Base-by-base conservation (phyloP, 2,888 invertebrate species). In the Synanthedon tipuliformis region DNA sequence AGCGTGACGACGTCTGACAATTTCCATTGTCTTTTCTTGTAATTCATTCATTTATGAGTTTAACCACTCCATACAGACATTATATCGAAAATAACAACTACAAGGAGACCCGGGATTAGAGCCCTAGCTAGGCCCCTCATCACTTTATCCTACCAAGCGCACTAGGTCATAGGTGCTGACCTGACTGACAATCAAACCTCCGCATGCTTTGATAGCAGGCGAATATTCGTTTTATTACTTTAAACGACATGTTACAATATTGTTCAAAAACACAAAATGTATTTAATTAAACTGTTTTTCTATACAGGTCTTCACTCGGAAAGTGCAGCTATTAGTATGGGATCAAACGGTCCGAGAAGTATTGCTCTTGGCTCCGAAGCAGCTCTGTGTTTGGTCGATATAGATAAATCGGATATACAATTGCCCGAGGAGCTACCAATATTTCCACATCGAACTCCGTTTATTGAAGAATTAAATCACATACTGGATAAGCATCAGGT, bases 341-440 rank as follows among this genome's bases (percentile, higher is more conserved):
- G 76, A 1, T 58, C 71, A 10, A 75, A 75, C 49, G 86, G 85
- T 0, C 76, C 81, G 1, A 63, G 86, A 3, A 90, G 89, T 62
- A 87, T 92, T 50, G 92, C 91, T 54, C 89, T 93, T 10, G 92
- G 92, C 8, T 91, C 92, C 1, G 92, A 97, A 88, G 96, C 96
- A 10, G 95, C 95, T 57, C 88, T 98, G 52, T 99, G 99, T 84
- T 93, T 97, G 71, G 95, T 99, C 52, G 98, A 99, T 83, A 94
- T 99, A 61, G 99, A 99, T 81, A 94, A 94, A 65, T 95, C 95
- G 61, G 92, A 92, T 65, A 94, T 98, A 63, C 97, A 98, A 78
- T 88, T 97, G 63, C 98, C 98, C 0, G 99, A 99, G 81, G 99
- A 99, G 78, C 86, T 98, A 65, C 97, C 98, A 0, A 90, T 92